Conservation (phyloP, 1,140 invertebrate species). For the Helicoverpa armigera region DNA sequence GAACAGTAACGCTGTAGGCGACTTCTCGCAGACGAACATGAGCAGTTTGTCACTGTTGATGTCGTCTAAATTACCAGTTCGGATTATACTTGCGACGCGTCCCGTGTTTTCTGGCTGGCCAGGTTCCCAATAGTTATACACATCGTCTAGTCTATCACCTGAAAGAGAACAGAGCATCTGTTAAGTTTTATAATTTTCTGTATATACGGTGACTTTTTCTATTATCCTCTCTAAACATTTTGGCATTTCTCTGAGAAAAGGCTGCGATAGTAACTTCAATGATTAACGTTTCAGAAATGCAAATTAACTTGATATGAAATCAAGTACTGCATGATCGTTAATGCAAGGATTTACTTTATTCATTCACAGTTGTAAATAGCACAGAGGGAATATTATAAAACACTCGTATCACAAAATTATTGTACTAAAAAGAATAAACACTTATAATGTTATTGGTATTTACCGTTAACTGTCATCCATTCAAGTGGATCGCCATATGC, state of each 20-base stretch:
- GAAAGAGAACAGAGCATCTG: neutral
- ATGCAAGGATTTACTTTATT: neutral
- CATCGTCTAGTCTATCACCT: neutral
- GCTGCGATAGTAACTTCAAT: neutral
- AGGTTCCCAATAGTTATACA: neutral
- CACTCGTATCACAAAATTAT: too few relatives aligned
- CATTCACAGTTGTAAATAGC: too few relatives aligned
- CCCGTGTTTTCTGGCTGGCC: neutral
- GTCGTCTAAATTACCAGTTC: neutral
- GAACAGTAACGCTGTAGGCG: neutral
- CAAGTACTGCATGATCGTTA: neutral
- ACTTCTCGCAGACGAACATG: conserved; percentile 11
- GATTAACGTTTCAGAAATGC: neutral
- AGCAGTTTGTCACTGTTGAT: neutral
- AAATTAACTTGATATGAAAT: neutral
- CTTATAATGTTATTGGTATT: neutral
- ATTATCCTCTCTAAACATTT: neutral
- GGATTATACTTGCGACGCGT: neutral
- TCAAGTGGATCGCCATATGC: neutral
- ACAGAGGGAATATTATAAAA: neutral
- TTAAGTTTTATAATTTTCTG: too few relatives aligned
- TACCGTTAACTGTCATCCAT: neutral
- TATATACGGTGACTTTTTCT: too few relatives aligned
- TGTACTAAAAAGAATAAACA: neutral
- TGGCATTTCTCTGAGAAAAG: neutral